phyloP scores from a whole-genome alignment of 2,888 invertebrate genomes.

The Chrysodeixis includens region DNA sequence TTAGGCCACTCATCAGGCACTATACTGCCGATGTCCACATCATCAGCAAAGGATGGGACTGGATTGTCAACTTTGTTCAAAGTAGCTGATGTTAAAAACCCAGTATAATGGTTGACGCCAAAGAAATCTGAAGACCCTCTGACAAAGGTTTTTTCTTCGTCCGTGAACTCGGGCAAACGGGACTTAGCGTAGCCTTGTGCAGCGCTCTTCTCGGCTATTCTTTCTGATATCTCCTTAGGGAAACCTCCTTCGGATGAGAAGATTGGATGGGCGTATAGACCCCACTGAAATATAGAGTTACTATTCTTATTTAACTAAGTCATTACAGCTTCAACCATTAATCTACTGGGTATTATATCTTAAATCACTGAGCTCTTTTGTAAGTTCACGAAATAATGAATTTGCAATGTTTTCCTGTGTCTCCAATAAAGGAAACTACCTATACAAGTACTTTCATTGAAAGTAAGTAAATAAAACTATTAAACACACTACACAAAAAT shows the following conservation, averaged over 20 bases:
- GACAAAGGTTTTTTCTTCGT: constrained; percentile 70
- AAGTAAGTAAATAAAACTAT: too few species aligned
- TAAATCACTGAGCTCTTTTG: too few species aligned
- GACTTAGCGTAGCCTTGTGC: constrained; percentile 78
- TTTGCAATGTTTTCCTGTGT: too few species aligned
- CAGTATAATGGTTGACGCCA: constrained; percentile 91
- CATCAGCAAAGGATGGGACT: constrained; percentile 68
- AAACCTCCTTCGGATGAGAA: constrained; percentile 86
- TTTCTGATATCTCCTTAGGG: constrained; percentile 81
- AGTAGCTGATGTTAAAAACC: constrained; percentile 68
- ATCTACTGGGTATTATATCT: too few species aligned
- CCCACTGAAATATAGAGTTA: constrained; percentile 70
- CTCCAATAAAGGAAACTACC: too few species aligned
- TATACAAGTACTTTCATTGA: too few species aligned
- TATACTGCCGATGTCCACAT: constrained; percentile 59
- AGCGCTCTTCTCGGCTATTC: constrained; percentile 78
- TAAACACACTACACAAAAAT: too few species aligned
- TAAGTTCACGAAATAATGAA: too few species aligned
- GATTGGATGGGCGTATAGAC: constrained; percentile 84
- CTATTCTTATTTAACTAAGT: too few species aligned
- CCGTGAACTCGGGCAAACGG: constrained; percentile 79
- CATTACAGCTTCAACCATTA: too few species aligned
- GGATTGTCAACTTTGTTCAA: constrained; percentile 42
- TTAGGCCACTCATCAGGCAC: constrained; percentile 66
- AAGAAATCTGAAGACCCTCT: constrained; percentile 75